Evolutionary conservation across 2,797 vertebrate species (phyloP).

Genomic region (Pteronotus mesoamericanus): DNA sequence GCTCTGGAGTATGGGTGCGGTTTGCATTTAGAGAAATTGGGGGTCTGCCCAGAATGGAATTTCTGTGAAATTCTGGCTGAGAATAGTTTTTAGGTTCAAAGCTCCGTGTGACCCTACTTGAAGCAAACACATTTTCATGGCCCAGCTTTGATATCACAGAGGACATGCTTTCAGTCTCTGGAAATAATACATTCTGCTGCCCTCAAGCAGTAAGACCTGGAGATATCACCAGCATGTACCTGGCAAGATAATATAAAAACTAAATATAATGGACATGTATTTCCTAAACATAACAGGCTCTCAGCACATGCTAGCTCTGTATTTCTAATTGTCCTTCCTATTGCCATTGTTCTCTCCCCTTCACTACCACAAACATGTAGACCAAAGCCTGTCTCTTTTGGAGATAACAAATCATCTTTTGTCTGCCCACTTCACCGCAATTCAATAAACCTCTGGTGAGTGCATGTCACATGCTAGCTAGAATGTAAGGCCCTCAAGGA

Average conservation of each 20-base stretch:
- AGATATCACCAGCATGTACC: not conserved
- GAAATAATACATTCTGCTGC: not conserved
- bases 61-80: slow-evolving; percentile 51
- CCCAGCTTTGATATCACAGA: not conserved
- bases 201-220: not conserved
- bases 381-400: not conserved
- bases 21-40: slow-evolving; percentile 40
- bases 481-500: not conserved
- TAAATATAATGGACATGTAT: not conserved
- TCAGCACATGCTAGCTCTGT: not conserved
- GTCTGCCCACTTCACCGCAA: not conserved
- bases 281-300: not conserved
- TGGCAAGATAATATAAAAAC: not conserved
- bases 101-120: slow-evolving; percentile 2
- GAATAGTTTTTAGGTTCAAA: slow-evolving; percentile 32
- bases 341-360: not conserved
- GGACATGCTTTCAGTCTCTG: not conserved
- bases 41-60: slow-evolving; percentile 34
- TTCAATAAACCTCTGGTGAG: not conserved
- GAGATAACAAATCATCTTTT: not conserved
- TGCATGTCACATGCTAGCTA: not conserved
- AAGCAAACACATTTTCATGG: slow-evolving; percentile 11
- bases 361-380: not conserved
- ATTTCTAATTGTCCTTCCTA: not conserved
- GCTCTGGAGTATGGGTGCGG: slow-evolving; percentile 54